Base-by-base conservation (phyloP, 2,888 invertebrate genomes). In the Synergus itoensis region DNA sequence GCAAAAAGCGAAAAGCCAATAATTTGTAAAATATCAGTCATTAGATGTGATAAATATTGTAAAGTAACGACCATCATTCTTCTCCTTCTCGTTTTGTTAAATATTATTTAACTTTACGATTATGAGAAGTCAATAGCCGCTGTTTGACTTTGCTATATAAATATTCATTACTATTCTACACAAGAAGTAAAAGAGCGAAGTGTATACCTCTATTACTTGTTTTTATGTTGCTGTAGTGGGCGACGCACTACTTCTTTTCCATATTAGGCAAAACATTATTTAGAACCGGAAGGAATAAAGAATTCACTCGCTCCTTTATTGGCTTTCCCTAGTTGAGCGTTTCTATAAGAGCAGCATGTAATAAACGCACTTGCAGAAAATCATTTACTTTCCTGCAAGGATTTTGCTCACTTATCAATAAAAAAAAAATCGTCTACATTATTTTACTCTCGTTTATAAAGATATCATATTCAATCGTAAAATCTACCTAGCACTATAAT, bases 241-340 rank as follows among this genome's bases (percentile, higher is more conserved):
- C 18, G 65, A 67, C 43, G 12, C n/a, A 43, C 18, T 43, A 12
- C 43, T 67, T 65, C 8, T 41, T 12, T 43, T 67, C 65, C 65
- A 67, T 18, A 67, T 67, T 43, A 43, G 43, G 41, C 18, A 7
- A 41, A 67, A 43, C 43, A 67, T 67, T 67, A 67, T 43, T 41
- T 67, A 18, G 4, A 67, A 43, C 65, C 18, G 18, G 65, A 41
- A 67, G 65, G n/a, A 43, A 67, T 67, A 43, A 43, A 21, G 18
- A 67, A 41, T 43, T 43, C 40, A 14, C 43, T 67, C 18, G 43
- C 40, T 67, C 40, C 64, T 41, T 41, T 64, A 64, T 11, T 64
- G 41, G 64, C 11, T 60, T 60, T 60, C 21, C 12, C 21, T 21
- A 4, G 60, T 60, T 11, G 60, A 60, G n/a, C 12, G 9, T 60